Percentiles rank a stretch among this genome's conserved stretches.
phyloP scores from a whole-genome alignment of 2,888 invertebrate genomes.

The Xylophagus ater region DNA sequence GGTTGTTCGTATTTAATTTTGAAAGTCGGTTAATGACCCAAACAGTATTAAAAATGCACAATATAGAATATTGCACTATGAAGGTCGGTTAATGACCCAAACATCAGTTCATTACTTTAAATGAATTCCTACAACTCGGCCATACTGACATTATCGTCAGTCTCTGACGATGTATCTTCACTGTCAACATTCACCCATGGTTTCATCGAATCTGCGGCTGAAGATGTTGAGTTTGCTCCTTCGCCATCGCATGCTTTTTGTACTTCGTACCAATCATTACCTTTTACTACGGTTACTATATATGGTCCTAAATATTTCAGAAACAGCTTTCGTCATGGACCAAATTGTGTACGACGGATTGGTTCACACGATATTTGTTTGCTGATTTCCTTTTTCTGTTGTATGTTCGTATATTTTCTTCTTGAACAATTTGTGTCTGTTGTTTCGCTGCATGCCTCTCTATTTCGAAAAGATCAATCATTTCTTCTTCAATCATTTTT shows the following conservation, averaged over 20 bases:
- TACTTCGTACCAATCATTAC: constrained; percentile 14
- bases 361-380: not conserved
- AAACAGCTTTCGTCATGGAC: too few species aligned
- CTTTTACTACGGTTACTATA: constrained; percentile 10
- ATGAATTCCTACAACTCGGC: too few species aligned
- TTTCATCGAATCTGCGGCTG: constrained; percentile 13
- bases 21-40: too few species aligned
- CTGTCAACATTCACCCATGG: constrained; percentile 8
- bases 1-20: too few species aligned
- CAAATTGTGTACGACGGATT: constrained; percentile 11
- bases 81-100: too few species aligned
- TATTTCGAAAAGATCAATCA: not conserved
- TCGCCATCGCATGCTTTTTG: constrained; percentile 12
- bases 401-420: constrained; percentile 6
- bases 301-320: too few species aligned
- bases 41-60: too few species aligned
- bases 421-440: constrained; percentile 2
- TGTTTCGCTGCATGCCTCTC: not conserved
- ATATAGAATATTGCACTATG: too few species aligned
- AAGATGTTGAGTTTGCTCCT: constrained; percentile 9
- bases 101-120: too few species aligned
- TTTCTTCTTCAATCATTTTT: constrained; percentile 1
- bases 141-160: too few species aligned
- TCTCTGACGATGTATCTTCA: too few species aligned
- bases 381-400: constrained; percentile 4